Evolutionary conservation across 2,888 invertebrate genomes (phyloP).

Genomic region (Eupithecia exiguata): DNA sequence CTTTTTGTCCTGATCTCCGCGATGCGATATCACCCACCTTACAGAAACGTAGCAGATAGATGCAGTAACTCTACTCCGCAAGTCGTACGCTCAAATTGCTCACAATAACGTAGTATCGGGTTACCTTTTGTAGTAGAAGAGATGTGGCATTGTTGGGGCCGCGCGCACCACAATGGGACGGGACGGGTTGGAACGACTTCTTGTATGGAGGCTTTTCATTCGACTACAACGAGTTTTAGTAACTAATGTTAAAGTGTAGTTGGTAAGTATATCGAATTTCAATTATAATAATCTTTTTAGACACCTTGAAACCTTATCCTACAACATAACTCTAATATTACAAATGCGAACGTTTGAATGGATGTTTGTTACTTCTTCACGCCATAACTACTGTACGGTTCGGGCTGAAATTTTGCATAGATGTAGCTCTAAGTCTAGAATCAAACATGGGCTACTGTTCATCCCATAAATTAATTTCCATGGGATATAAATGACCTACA

Average conservation of each 20-base stretch:
- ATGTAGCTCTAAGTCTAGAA: no score
- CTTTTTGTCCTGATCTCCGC: neutral
- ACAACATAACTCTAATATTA: no score
- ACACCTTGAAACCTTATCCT: neutral
- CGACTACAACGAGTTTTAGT: conserved; percentile 4
- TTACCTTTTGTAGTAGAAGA: conserved; percentile 16
- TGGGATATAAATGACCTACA: no score
- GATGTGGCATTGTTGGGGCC: conserved; percentile 21
- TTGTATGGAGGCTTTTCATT: conserved; percentile 5
- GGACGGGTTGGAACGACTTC: conserved; percentile 14
- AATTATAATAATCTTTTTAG: neutral
- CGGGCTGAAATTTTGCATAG: no score
- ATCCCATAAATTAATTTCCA: no score
- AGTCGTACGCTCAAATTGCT: conserved; percentile 21
- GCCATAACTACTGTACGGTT: no score
- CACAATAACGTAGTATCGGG: conserved; percentile 29
- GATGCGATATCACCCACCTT: conserved; percentile 2
- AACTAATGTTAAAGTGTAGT: neutral
- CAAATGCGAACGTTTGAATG: no score
- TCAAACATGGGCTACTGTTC: no score
- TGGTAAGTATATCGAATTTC: neutral
- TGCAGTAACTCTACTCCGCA: conserved; percentile 20
- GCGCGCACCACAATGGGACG: conserved; percentile 15
- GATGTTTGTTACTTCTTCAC: no score
- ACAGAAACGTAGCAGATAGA: conserved; percentile 11